These are phyloP conservation scores for Lasioglossum pauxillum DNA, from an alignment of 2,888 invertebrate genomes.

Conservation along the genomic window DNA sequence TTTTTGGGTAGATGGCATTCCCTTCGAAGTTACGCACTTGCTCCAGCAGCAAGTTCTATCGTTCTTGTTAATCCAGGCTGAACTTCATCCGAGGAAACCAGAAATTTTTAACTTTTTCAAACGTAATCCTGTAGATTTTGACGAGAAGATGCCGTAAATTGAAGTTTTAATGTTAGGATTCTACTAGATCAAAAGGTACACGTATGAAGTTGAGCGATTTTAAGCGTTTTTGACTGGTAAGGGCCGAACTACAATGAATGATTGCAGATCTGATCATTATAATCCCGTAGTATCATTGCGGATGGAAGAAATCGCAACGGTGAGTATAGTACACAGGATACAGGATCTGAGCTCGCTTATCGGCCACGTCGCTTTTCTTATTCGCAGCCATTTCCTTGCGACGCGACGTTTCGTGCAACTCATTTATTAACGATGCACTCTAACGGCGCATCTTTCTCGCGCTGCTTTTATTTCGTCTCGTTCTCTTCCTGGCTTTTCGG, in stretches of 20 bases:
- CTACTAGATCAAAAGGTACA: too few relatives aligned
- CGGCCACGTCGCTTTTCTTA: slow-evolving; percentile 19
- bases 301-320: neutral
- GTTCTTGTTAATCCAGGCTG: too few relatives aligned
- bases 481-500: neutral
- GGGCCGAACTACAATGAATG: neutral
- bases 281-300: neutral
- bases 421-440: slow-evolving; percentile 5
- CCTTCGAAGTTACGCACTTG: too few relatives aligned
- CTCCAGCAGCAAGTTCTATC: too few relatives aligned
- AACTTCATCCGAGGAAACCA: too few relatives aligned
- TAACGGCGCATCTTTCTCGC: neutral
- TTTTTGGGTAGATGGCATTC: too few relatives aligned
- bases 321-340: neutral
- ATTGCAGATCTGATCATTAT: neutral
- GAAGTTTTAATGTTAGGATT: too few relatives aligned
- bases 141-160: too few relatives aligned
- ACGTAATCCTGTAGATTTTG: too few relatives aligned
- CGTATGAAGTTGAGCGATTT: too few relatives aligned
- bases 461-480: neutral
- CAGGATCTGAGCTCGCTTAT: slow-evolving; percentile 25
- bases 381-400: slow-evolving; percentile 1
- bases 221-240: too few relatives aligned
- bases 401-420: neutral
- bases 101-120: too few relatives aligned